phyloP scores from a whole-genome alignment of 2,797 vertebrate genomes.

The Spinus olivaceus region DNA sequence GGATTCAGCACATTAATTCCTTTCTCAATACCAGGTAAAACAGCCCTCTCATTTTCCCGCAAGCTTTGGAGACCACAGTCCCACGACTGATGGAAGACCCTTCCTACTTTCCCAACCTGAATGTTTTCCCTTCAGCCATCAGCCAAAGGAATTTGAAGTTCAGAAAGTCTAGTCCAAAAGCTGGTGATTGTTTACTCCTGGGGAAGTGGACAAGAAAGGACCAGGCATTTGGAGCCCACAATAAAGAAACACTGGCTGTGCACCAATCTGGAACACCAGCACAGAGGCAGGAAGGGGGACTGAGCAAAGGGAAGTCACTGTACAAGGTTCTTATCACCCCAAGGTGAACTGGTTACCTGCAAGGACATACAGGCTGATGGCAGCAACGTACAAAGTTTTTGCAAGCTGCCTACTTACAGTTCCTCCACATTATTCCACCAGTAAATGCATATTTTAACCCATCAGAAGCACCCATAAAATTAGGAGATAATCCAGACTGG shows the following conservation, averaged over 20 bases:
- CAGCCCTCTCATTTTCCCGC: background rate
- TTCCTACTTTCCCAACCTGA: background rate
- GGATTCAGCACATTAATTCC: background rate
- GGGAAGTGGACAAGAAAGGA: background rate
- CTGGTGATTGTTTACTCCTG: background rate
- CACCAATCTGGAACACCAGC: background rate
- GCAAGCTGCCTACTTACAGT: background rate
- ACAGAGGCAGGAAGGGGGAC: background rate
- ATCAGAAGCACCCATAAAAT: background rate
- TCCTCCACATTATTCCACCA: background rate
- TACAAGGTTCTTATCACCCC: background rate
- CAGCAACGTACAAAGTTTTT: fast-evolving
- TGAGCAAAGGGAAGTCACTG: background rate
- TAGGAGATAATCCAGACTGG: background rate
- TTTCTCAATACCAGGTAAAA: background rate
- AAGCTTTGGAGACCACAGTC: background rate
- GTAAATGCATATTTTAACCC: background rate
- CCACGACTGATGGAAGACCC: background rate
- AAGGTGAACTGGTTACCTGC: background rate
- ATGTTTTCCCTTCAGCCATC: background rate
- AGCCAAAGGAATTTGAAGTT: background rate
- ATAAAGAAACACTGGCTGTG: background rate
- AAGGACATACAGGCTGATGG: background rate
- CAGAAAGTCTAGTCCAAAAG: background rate
- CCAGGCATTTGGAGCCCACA: background rate